Conservation (phyloP, 23 tunicate genomes). For the Phallusia fumigata region DNA sequence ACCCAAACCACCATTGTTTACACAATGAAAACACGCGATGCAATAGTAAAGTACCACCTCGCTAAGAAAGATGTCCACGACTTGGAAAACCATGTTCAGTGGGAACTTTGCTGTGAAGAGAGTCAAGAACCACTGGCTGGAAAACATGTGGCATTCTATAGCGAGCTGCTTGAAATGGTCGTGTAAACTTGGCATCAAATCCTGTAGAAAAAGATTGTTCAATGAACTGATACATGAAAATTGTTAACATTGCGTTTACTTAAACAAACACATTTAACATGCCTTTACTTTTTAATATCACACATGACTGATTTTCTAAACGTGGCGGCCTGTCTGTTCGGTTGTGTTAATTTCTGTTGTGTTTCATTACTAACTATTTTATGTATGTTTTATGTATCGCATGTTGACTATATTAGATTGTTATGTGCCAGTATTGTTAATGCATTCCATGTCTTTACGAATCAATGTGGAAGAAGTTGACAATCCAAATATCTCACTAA, state of each 20-base stretch:
- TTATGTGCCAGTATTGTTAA: too few species aligned
- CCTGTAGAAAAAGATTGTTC: conserved; percentile 51
- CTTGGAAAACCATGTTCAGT: conserved; percentile 80
- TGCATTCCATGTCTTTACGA: too few species aligned
- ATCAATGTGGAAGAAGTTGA: too few species aligned
- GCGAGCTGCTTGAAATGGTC: conserved; percentile 74
- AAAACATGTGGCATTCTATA: conserved; percentile 83
- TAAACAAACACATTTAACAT: not conserved
- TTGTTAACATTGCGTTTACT: not conserved
- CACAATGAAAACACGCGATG: too few species aligned
- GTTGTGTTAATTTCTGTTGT: too few species aligned
- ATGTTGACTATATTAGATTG: too few species aligned
- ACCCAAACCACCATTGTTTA: too few species aligned
- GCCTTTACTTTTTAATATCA: too few species aligned
- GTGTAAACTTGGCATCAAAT: conserved; percentile 66
- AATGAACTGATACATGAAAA: not conserved
- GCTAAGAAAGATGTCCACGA: conserved; percentile 78
- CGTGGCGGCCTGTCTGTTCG: not conserved
- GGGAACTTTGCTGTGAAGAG: conserved; percentile 96
- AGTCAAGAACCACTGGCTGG: conserved; percentile 95
- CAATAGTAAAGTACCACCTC: too few species aligned
- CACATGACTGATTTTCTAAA: not conserved
- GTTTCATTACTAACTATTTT: too few species aligned
- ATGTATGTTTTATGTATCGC: too few species aligned
- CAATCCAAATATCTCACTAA: too few species aligned